Evolutionary conservation across 2,797 vertebrate species (phyloP).

Genomic region (Pseudomugil gertrudae): DNA sequence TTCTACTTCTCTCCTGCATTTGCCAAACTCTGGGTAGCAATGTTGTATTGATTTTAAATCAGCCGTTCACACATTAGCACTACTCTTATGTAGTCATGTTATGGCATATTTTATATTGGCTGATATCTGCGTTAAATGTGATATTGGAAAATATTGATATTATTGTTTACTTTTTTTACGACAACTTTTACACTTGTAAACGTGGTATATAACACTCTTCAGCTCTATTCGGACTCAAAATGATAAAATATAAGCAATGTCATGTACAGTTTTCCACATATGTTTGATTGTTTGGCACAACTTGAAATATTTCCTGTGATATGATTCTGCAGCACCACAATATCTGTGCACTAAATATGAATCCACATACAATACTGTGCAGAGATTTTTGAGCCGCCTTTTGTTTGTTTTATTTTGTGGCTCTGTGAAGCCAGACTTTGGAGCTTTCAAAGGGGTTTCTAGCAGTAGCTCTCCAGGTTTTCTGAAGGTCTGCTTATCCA

Average conservation of each 20-base stretch:
- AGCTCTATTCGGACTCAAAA: too few species aligned
- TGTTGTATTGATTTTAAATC: not conserved
- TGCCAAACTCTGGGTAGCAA: not conserved
- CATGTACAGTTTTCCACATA: too few species aligned
- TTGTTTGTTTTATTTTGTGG: not conserved
- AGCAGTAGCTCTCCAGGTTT: not conserved
- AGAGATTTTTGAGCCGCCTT: not conserved
- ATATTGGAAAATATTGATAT: too few species aligned
- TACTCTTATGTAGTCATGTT: not conserved
- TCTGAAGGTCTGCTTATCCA: not conserved
- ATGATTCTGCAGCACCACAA: too few species aligned
- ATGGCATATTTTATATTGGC: too few species aligned
- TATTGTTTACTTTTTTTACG: too few species aligned
- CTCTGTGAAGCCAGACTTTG: not conserved
- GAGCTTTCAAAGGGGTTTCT: not conserved
- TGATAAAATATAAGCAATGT: too few species aligned
- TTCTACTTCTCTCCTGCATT: conserved; percentile 1
- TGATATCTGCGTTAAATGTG: too few species aligned
- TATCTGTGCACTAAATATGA: not conserved
- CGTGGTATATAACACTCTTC: too few species aligned
- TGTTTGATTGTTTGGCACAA: too few species aligned
- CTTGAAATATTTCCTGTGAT: too few species aligned
- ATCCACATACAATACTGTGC: not conserved
- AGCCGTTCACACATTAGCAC: conserved; percentile 3
- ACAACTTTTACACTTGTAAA: too few species aligned